Base-by-base conservation (phyloP, 2,888 invertebrate genomes). In the Ormyrus thymus region DNA sequence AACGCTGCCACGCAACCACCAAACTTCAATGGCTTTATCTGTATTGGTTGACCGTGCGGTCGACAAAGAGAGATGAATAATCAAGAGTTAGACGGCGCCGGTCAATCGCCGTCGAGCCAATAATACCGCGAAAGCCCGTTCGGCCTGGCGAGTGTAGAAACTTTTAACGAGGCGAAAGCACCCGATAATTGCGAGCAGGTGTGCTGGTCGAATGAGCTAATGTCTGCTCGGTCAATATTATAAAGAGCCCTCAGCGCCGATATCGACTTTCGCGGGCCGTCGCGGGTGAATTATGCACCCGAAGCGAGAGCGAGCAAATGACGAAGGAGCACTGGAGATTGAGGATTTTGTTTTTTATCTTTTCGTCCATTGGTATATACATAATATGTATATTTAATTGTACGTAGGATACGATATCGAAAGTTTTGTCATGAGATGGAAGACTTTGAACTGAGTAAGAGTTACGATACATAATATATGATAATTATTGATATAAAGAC, bases 291-390 rank as follows among this genome's bases (percentile, higher is more conserved):
- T 51, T 10, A 0, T 10, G 51, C 51, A 51, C 10, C 8, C 51
- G 6, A 2, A 51, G 10, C n/a, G 10, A 51, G 13, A 55, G 50
- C 15, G 68, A 13, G 9, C 45, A 53, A 29, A 55, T 7, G n/a
- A 7, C 7, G 45, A 4, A 29, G 7, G 9, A 51, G 29, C 29
- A 29, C 29, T 11, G 9, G 13, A 58, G 50, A 58, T 59, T 48
- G 11, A 46, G 50, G 48, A 59, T 70, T 58, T 58, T 70, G 58
- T 70, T 59, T 48, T 48, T 29, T 29, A 29, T 11, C 15, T 9
- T 29, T 56, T 56, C 46, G 46, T 46, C 43, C n/a, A 53, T 29
- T 29, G 29, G 29, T 4, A 29, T 29, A 29, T 29, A 29, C 29
- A 29, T 29, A 29, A 29, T 29, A 29, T 29, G 1, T 29, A 29